Conservation (phyloP, 1,140 invertebrate species). For the Lanistes nyassanus region DNA sequence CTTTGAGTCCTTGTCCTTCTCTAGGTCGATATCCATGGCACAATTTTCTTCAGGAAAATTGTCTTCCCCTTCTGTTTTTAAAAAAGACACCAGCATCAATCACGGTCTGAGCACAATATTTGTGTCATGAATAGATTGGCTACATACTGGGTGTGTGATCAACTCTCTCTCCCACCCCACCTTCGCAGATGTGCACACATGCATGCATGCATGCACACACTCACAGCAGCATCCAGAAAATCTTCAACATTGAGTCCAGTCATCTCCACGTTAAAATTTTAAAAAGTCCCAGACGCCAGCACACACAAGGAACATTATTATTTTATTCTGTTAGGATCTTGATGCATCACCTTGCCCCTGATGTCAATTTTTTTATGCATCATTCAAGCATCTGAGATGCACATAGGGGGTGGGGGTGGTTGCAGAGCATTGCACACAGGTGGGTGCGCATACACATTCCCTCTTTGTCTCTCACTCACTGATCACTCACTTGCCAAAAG, state of each 20-base stretch:
- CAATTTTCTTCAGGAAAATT: not conserved
- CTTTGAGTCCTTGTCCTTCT: too few relatives aligned
- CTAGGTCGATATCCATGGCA: too few relatives aligned
- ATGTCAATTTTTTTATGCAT: too few relatives aligned
- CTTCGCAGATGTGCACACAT: not conserved
- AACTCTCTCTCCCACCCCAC: not conserved
- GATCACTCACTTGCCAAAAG: not conserved
- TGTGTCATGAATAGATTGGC: not conserved
- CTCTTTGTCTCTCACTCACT: not conserved
- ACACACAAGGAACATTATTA: too few relatives aligned
- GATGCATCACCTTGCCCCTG: too few relatives aligned
- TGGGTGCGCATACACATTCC: not conserved
- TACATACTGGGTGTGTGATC: not conserved
- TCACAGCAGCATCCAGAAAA: not conserved
- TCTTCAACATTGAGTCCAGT: too few relatives aligned
- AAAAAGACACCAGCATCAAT: not conserved
- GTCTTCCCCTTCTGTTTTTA: not conserved
- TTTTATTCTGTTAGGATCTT: too few relatives aligned
- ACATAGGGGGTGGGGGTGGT: too few relatives aligned
- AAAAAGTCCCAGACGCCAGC: too few relatives aligned
- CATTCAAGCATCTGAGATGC: too few relatives aligned
- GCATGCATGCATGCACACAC: slow-evolving; percentile 4
- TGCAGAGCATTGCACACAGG: not conserved
- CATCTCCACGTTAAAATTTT: too few relatives aligned
- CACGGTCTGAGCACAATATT: not conserved